phyloP scores from a whole-genome alignment of 1,140 invertebrate species.

The Drosophila sp. region DNA sequence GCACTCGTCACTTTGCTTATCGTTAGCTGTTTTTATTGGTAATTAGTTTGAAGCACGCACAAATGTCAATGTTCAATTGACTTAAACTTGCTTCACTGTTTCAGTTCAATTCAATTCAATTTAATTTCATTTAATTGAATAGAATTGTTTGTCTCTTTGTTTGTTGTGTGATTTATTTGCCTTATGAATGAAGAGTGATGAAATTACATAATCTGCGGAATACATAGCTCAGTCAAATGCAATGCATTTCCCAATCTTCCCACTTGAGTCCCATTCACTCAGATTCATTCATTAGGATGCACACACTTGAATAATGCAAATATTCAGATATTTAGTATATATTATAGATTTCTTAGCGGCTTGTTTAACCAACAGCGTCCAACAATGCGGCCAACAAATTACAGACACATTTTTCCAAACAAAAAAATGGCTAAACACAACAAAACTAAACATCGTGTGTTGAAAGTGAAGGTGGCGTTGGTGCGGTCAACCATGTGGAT shows the following conservation, averaged over 20 bases:
- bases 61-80: conserved; percentile 42
- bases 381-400: conserved; percentile 22
- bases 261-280: conserved; percentile 24
- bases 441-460: conserved; percentile 19
- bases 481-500: conserved; percentile 27
- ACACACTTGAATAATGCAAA: conserved; percentile 25
- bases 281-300: conserved; percentile 1
- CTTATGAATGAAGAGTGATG: conserved; percentile 12
- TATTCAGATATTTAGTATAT: conserved; percentile 13
- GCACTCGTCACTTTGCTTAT: neutral
- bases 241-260: conserved; percentile 22
- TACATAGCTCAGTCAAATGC: neutral
- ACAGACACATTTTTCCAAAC: conserved; percentile 37
- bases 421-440: no score
- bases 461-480: conserved; percentile 68
- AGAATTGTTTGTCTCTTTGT: conserved; percentile 17
- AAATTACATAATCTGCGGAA: conserved; percentile 38
- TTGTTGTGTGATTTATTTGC: conserved; percentile 30
- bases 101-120: conserved; percentile 30
- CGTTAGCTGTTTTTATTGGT: conserved; percentile 18
- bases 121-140: conserved; percentile 19
- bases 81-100: conserved; percentile 20
- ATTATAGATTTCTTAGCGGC: neutral
- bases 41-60: conserved; percentile 55
- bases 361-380: conserved; percentile 3